phyloP scores from a whole-genome alignment of 2,888 invertebrate species.

The Macaria liturata region DNA sequence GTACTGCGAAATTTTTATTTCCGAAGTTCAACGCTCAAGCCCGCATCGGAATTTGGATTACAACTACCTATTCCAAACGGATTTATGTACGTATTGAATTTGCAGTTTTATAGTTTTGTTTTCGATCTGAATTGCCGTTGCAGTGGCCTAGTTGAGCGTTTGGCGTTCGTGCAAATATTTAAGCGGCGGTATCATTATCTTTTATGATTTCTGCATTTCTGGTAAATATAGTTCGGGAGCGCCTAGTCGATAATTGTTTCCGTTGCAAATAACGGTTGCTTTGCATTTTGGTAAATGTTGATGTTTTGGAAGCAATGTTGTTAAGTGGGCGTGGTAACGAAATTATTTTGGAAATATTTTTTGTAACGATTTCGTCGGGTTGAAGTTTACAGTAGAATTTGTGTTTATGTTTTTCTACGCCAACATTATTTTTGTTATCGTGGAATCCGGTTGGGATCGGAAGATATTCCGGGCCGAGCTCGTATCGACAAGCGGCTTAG shows the following conservation, averaged over 20 bases:
- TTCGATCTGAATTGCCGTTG: slow-evolving; percentile 18
- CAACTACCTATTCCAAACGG: slow-evolving; percentile 32
- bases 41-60: slow-evolving; percentile 48
- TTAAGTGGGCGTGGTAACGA: background rate
- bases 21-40: slow-evolving; percentile 50
- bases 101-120: slow-evolving; percentile 23
- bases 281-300: background rate
- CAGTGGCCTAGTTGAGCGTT: slow-evolving; percentile 18
- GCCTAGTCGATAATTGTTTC: slow-evolving; percentile 28
- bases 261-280: slow-evolving; percentile 22
- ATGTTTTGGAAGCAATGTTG: background rate
- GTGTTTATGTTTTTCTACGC: slow-evolving; percentile 2
- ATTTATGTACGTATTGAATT: slow-evolving; percentile 27
- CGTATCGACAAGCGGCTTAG: slow-evolving; percentile 79
- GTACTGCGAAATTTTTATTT: slow-evolving; percentile 72
- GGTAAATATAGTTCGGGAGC: slow-evolving; percentile 25
- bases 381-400: background rate
- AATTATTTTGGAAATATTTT: too few species aligned
- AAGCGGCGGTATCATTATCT: slow-evolving; percentile 32
- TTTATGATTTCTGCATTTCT: slow-evolving; percentile 15
- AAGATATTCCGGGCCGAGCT: slow-evolving; percentile 63
- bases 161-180: slow-evolving; percentile 13
- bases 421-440: slow-evolving; percentile 55
- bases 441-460: slow-evolving; percentile 60
- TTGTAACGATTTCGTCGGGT: too few species aligned